Base-by-base conservation (phyloP, 2,888 invertebrate genomes). In the Furcula furcula region DNA sequence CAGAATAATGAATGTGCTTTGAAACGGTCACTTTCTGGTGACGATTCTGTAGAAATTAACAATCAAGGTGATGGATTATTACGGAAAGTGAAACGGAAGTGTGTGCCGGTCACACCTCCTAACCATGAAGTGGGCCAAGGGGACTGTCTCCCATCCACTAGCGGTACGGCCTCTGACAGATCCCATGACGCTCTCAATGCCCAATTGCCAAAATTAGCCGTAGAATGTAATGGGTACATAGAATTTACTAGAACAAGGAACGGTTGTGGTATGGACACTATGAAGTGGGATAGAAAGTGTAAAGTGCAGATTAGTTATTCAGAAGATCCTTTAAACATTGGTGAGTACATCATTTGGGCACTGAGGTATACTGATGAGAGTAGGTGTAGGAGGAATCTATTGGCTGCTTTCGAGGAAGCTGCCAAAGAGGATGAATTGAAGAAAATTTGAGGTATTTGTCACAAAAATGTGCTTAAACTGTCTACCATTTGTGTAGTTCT, bases 291-390 rank as follows among this genome's bases (percentile, higher is more conserved):
- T 43, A 78, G 92, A 34, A 91, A 91, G 28, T 92, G 92, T 60
- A 92, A 91, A 62, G 67, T 93, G 31, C 91, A 92, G 70, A 89
- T 92, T 9, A 91, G 91, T 15, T 93, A 92, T 67, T 90, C 90
- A 0, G 84, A 86, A 41, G 87, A 90, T 35, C 85, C 83, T 6
- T 59, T 86, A 5, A 88, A 89, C 61, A 59, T 83, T 35, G 90
- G 90, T 11, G 91, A 91, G 56, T 91, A 90, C 53, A 88, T 90
- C 4, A 91, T 93, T 55, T 91, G 92, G 83, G 76, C 86, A 39
- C 85, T 93, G 46, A 81, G 91, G 37, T 93, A 93, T 56, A 89
- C 90, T 36, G 91, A 90, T 57, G 91, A 91, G 46, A 89, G 87
- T 52, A 91, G 90, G 52, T 92, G 92, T 53, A 74, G 90, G 29